These are phyloP conservation scores for Temnothorax curvispinosus DNA, from an alignment of 1,140 invertebrate genomes.

Conservation along the genomic window DNA sequence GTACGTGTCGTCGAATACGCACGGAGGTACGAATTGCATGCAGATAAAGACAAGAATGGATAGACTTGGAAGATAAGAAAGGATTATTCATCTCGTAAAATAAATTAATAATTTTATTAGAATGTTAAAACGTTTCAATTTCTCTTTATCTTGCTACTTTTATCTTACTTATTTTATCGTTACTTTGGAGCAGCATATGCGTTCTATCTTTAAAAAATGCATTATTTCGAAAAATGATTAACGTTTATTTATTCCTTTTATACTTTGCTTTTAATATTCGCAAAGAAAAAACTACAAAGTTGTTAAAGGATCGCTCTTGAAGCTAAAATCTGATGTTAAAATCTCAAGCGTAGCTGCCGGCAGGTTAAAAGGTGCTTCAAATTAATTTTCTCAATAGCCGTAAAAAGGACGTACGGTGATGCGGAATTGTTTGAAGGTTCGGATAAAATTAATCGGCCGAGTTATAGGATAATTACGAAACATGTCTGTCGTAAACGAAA, in stretches of 20 bases:
- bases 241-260: neutral
- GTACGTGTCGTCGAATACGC: neutral
- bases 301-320: neutral
- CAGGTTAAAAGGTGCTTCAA: slow-evolving; percentile 12
- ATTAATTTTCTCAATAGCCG: slow-evolving; percentile 27
- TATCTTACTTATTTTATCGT: neutral
- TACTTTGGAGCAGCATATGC: neutral
- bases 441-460: slow-evolving; percentile 21
- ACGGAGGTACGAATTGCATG: neutral
- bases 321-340: slow-evolving; percentile 38
- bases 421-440: slow-evolving; percentile 8
- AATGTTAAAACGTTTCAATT: neutral
- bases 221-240: slow-evolving; percentile 10
- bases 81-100: neutral
- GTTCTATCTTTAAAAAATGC: neutral
- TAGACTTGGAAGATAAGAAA: neutral
- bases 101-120: neutral
- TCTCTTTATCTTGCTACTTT: neutral
- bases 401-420: neutral
- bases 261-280: slow-evolving; percentile 15
- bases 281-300: neutral
- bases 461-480: slow-evolving; percentile 33
- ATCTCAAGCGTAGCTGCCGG: neutral
- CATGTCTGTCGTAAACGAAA: neutral
- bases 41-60: neutral